Percentiles rank a stretch among this genome's conserved stretches.
Conservation (phyloP, 1,140 invertebrate genomes). For the Zaprionus nigranus region DNA sequence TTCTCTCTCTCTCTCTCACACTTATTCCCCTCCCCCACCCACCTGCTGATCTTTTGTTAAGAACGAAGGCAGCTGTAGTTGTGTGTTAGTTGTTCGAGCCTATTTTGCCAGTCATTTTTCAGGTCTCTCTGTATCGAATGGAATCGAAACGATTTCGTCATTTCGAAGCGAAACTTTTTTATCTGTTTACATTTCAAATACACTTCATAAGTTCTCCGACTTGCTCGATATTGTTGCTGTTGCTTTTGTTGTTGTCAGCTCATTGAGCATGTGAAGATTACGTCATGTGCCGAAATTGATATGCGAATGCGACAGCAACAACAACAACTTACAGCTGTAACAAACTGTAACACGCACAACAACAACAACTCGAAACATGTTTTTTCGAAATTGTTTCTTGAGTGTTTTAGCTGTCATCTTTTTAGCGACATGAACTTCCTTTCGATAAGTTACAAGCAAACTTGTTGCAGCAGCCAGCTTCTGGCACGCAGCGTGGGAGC, state of each 20-base stretch:
- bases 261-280: conserved; percentile 79
- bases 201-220: conserved; percentile 67
- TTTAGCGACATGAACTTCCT: conserved; percentile 34
- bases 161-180: conserved; percentile 42
- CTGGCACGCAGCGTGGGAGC: conserved; percentile 4
- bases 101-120: conserved; percentile 36
- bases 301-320: conserved; percentile 63
- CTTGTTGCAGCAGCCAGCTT: conserved; percentile 31
- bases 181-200: conserved; percentile 78
- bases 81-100: background rate
- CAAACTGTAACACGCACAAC: conserved; percentile 58
- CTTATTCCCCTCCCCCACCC: background rate
- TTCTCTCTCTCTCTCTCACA: background rate
- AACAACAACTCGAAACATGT: conserved; percentile 33
- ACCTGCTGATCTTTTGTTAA: background rate
- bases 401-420: conserved; percentile 31
- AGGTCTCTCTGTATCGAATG: background rate
- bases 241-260: conserved; percentile 32
- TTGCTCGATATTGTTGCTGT: conserved; percentile 27
- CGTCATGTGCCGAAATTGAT: conserved; percentile 82
- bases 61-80: background rate
- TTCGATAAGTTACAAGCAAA: conserved; percentile 30
- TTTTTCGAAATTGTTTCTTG: conserved; percentile 32
- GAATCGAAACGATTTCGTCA: conserved; percentile 39
- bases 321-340: conserved; percentile 49